Evolutionary conservation across 2,797 vertebrate species (phyloP).

Genomic region (Acanthornis magna): DNA sequence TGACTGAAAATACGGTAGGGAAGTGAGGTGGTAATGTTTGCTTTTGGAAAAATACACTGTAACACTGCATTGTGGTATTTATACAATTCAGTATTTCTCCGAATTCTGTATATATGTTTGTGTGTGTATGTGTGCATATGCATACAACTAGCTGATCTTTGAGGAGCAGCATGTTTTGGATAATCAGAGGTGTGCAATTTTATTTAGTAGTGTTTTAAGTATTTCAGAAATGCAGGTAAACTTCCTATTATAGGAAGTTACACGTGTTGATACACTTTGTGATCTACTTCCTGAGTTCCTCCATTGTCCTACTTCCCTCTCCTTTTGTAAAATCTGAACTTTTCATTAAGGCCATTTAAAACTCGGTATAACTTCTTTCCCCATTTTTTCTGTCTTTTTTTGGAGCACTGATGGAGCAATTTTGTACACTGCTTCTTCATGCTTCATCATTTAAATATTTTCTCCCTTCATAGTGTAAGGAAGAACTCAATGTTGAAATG

Average conservation of each 20-base stretch:
- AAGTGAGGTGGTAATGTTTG: background rate
- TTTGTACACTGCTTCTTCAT: background rate
- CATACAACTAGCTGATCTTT: background rate
- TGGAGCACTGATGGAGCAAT: background rate
- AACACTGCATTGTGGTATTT: background rate
- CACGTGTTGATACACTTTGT: background rate
- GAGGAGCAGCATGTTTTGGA: background rate
- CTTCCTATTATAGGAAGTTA: background rate
- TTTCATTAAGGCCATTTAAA: background rate
- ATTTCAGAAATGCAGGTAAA: background rate
- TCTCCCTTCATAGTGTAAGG: background rate
- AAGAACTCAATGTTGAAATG: background rate
- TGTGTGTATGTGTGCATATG: background rate
- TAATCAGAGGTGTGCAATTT: background rate
- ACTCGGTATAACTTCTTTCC: background rate
- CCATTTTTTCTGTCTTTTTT: background rate
- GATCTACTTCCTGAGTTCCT: background rate
- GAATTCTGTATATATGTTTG: accelerated
- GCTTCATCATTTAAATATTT: background rate
- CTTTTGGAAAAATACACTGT: background rate
- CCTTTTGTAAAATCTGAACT: background rate
- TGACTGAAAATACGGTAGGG: background rate
- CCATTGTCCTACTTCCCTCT: background rate
- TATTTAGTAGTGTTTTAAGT: background rate
- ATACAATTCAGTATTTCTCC: background rate